These are phyloP conservation scores for Rhea americana DNA, from an alignment of 2,113 vertebrate genomes.

Conservation along the genomic window DNA sequence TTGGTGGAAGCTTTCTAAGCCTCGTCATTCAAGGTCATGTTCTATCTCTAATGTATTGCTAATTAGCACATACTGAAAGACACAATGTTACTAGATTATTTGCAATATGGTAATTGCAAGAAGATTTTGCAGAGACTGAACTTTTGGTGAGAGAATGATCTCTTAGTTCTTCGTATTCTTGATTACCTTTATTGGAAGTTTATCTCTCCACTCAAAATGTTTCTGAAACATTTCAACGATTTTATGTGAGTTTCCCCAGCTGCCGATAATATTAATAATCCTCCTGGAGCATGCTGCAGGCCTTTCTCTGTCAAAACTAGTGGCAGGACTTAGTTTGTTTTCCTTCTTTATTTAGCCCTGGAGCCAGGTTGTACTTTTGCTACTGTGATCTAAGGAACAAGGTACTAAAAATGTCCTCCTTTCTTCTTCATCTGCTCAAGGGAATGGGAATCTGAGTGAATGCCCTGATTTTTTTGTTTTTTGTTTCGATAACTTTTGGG, in stretches of 20 bases:
- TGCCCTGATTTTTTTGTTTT: neutral
- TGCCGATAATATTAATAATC: neutral
- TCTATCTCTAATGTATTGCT: neutral
- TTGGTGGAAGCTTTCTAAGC: neutral
- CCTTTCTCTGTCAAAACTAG: neutral
- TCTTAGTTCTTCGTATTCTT: neutral
- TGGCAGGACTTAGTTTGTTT: neutral
- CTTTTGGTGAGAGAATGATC: neutral
- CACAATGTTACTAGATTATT: neutral
- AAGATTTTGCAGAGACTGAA: neutral
- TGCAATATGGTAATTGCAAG: neutral
- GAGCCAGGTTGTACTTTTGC: neutral
- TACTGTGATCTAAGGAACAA: slow-evolving; percentile 32
- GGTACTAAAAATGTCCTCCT: neutral
- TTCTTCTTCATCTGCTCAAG: neutral
- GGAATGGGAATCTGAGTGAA: neutral
- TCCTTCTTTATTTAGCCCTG: slow-evolving; percentile 34
- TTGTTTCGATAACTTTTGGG: neutral
- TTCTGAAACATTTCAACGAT: neutral
- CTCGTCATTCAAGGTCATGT: neutral
- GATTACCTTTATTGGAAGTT: neutral
- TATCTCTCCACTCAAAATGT: neutral
- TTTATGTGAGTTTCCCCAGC: neutral
- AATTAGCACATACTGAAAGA: neutral
- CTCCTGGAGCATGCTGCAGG: neutral